Evolutionary conservation across 2,113 vertebrate genomes (phyloP), one percentile per base, ranked within the genome.

Genomic region (Aptenodytes patagonicus): DNA sequence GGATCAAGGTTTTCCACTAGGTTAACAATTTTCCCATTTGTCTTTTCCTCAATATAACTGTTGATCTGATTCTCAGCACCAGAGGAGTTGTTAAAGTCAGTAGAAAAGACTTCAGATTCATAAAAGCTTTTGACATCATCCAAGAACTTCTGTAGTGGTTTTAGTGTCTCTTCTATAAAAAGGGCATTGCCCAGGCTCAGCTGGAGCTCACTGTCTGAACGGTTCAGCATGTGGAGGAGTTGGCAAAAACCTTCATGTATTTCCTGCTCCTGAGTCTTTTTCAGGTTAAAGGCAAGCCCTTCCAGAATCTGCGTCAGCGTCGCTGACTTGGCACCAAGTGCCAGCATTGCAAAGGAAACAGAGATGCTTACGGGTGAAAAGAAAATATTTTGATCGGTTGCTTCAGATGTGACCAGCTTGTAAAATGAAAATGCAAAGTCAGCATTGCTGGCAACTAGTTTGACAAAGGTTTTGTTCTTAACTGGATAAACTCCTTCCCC

Each of bases 351-450:
- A 87, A 99, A 96, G 71, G 98, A 97, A 5, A 90, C 61, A 82
- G 98, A 96, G 95, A 99, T 98, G 62, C 99, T 98, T 94, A 99
- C 29, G 1, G 99, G 99, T 1, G 99, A 99, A 94, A 98, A 99
- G 97, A 99, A 98, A 96, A 99, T 81, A 93, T 99, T 99, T 91
- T 94, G 52, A 28, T 51, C 8, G 0, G 20, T 93, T 57, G 13
- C 54, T 54, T 97, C 90, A 0, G 97, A 92, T 36, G 87, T 70
- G 2, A 99, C 92, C 16, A 93, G 78, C 92, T 98, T 98, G 95
- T 99, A 99, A 78, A 99, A 96, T 36, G 96, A 76, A 55, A 99
- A 98, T 54, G 97, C 97, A 44, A 99, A 99, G 83, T 99, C 97
- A 26, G 96, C 87, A 13, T 99, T 99, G 66, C 83, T 95, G 24